These are phyloP conservation scores for Actias luna DNA, from an alignment of 2,888 invertebrate species.

Conservation along the genomic window DNA sequence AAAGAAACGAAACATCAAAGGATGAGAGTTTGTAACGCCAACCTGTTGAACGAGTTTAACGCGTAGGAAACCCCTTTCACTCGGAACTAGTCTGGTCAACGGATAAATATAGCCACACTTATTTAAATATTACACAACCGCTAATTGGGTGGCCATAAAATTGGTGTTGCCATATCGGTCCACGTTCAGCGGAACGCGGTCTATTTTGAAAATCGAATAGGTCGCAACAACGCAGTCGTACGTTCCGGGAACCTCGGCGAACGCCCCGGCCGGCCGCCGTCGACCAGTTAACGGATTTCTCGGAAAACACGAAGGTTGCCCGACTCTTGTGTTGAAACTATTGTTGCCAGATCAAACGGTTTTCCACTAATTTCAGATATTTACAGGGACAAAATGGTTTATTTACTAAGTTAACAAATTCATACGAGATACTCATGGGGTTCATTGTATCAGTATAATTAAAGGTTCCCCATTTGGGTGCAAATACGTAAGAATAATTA, in stretches of 20 bases:
- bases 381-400: too few relatives aligned
- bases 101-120: conserved; percentile 64
- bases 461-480: too few relatives aligned
- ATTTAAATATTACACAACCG: conserved; percentile 65
- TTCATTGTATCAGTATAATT: too few relatives aligned
- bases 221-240: conserved; percentile 45
- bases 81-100: conserved; percentile 50
- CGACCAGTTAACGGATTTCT: conserved; percentile 59
- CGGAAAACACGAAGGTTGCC: conserved; percentile 70
- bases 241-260: conserved; percentile 59
- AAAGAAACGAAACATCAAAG: conserved; percentile 38
- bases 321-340: conserved; percentile 61
- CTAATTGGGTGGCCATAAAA: conserved; percentile 65
- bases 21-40: conserved; percentile 47
- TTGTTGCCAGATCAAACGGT: too few relatives aligned
- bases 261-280: conserved; percentile 38
- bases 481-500: too few relatives aligned
- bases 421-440: too few relatives aligned
- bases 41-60: conserved; percentile 55
- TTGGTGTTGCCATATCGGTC: conserved; percentile 47
- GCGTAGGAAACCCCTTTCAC: conserved; percentile 72
- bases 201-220: conserved; percentile 75
- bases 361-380: too few relatives aligned
- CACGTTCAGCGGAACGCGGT: conserved; percentile 64
- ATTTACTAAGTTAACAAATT: too few relatives aligned